Percentiles rank a stretch among this genome's conserved stretches.
Evolutionary conservation across 2,888 invertebrate species (phyloP).

Genomic region (Girardia tigrina): DNA sequence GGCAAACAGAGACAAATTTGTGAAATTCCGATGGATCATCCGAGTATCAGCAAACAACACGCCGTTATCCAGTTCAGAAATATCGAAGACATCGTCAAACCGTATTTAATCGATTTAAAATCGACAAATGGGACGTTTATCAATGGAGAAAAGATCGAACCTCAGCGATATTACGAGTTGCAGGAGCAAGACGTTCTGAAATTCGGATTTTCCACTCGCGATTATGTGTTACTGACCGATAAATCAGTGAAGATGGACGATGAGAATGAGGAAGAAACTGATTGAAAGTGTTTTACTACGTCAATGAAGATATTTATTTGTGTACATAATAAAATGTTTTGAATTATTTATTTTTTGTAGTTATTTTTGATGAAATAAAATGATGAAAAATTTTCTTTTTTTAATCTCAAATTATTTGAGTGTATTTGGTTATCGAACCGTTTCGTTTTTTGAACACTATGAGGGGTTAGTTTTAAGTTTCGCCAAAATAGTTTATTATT

Average conservation of each 20-base stretch:
- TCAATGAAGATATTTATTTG: background rate
- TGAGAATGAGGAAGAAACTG: background rate
- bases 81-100: conserved; percentile 61
- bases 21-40: conserved; percentile 94
- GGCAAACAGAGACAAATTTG: conserved; percentile 85
- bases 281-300: background rate
- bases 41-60: conserved; percentile 94
- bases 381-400: no score
- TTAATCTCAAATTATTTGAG: no score
- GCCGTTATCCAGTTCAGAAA: conserved; percentile 83
- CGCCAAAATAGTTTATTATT: no score
- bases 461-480: no score
- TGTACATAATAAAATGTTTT: no score
- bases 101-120: conserved; percentile 86
- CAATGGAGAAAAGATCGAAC: conserved; percentile 78
- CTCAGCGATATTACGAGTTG: conserved; percentile 78
- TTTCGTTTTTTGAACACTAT: no score
- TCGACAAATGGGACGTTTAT: conserved; percentile 92
- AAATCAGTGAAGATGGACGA: background rate
- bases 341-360: no score
- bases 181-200: conserved; percentile 88
- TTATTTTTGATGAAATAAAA: no score
- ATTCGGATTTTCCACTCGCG: conserved; percentile 87
- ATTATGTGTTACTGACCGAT: conserved; percentile 79
- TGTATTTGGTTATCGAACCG: no score